phyloP scores from a whole-genome alignment of 2,888 invertebrate genomes.

The Coleophora deauratella region DNA sequence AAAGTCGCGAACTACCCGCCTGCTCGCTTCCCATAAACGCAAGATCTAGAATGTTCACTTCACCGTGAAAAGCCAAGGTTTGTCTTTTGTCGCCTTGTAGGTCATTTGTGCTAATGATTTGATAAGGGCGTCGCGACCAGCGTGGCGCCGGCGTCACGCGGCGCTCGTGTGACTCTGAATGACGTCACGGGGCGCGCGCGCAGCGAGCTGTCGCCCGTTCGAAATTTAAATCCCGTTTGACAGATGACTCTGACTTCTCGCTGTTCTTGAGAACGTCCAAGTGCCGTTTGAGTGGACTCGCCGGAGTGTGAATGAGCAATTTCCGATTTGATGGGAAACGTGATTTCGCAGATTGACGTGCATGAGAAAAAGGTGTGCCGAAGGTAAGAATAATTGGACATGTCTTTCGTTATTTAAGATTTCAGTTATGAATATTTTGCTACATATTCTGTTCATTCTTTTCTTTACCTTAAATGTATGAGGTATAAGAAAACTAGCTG shows the following conservation, averaged over 20 bases:
- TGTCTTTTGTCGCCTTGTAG: conserved; percentile 18
- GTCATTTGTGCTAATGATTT: conserved; percentile 24
- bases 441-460: no score
- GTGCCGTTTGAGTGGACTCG: conserved; percentile 39
- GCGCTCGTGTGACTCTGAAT: conserved; percentile 42
- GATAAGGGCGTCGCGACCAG: conserved; percentile 22
- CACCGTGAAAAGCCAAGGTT: conserved; percentile 39
- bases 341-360: conserved; percentile 25
- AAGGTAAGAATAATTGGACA: conserved; percentile 10
- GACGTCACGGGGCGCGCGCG: conserved; percentile 49
- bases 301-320: conserved; percentile 65
- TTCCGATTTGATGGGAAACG: conserved; percentile 52
- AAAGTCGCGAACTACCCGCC: conserved; percentile 36
- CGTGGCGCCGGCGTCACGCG: conserved; percentile 25
- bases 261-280: conserved; percentile 41
- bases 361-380: conserved; percentile 24
- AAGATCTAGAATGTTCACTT: conserved; percentile 61
- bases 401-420: no score
- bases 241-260: conserved; percentile 47
- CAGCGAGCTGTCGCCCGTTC: conserved; percentile 33
- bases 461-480: no score
- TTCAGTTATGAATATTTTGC: no score
- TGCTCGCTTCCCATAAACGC: conserved; percentile 57
- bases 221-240: conserved; percentile 48
- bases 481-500: no score